Evolutionary conservation across 2,888 invertebrate species (phyloP).

Genomic region (Barypeithes pellucidus): DNA sequence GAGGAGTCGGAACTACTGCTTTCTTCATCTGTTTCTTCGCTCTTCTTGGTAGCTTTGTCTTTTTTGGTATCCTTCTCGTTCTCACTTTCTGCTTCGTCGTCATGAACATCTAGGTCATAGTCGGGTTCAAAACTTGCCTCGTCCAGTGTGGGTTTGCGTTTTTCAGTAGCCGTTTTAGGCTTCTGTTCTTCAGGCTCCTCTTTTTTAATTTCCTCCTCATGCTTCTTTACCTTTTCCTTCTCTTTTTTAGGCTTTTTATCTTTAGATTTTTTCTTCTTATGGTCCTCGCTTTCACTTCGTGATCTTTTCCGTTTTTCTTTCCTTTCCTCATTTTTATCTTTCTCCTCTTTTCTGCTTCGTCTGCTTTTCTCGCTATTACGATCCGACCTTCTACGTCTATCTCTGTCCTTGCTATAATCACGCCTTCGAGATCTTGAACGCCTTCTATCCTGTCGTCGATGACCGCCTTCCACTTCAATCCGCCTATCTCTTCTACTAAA

Average conservation of each 20-base stretch:
- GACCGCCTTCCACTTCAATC: conserved; percentile 64
- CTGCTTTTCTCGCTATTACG: conserved; percentile 57
- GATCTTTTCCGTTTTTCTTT: conserved; percentile 61
- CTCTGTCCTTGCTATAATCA: conserved; percentile 58
- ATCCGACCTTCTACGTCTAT: conserved; percentile 64
- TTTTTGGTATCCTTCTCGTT: conserved; percentile 71
- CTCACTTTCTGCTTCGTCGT: conserved; percentile 72
- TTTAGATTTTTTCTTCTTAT: conserved; percentile 63
- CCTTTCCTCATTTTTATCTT: conserved; percentile 54
- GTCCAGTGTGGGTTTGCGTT: conserved; percentile 80
- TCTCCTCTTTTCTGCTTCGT: conserved; percentile 55
- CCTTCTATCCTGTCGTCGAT: conserved; percentile 61
- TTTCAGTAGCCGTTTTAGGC: conserved; percentile 64
- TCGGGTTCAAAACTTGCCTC: conserved; percentile 85
- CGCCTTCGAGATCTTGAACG: conserved; percentile 61
- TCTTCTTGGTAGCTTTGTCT: conserved; percentile 64
- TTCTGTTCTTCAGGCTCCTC: conserved; percentile 68
- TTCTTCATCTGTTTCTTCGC: conserved; percentile 61
- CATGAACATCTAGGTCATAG: conserved; percentile 80
- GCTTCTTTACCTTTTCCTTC: conserved; percentile 64
- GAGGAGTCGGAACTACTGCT: conserved; percentile 68
- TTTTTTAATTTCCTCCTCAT: conserved; percentile 60
- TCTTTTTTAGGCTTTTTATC: conserved; percentile 72
- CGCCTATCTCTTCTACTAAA: conserved; percentile 70
- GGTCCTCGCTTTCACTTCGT: conserved; percentile 62